These are phyloP conservation scores for Ondatra zibethicus DNA, from an alignment of 2,113 vertebrate species.

Conservation along the genomic window DNA sequence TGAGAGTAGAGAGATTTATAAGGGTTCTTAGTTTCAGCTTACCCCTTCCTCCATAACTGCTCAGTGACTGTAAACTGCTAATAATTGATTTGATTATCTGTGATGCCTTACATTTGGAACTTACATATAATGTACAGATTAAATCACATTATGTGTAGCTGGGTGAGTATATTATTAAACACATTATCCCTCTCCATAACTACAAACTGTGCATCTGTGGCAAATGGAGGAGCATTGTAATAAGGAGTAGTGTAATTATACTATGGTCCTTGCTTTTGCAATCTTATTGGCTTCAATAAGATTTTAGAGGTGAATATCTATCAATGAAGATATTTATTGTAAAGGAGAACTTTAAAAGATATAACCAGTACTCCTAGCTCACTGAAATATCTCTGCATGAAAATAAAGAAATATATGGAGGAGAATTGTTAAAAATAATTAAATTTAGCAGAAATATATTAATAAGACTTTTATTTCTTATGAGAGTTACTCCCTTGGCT, in stretches of 20 bases:
- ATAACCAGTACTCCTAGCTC: slow-evolving; percentile 67
- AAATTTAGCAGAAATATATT: slow-evolving; percentile 35
- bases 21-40: slow-evolving; percentile 2
- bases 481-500: neutral
- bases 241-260: slow-evolving; percentile 86
- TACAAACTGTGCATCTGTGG: slow-evolving; percentile 84
- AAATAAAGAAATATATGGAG: slow-evolving; percentile 64
- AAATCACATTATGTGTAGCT: slow-evolving; percentile 85
- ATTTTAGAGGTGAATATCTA: slow-evolving; percentile 79
- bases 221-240: slow-evolving; percentile 86
- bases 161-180: slow-evolving; percentile 86
- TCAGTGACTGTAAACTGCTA: slow-evolving; percentile 78
- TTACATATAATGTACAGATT: slow-evolving; percentile 84
- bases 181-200: slow-evolving; percentile 83
- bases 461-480: neutral
- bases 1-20: slow-evolving; percentile 51
- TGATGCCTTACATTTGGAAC: slow-evolving; percentile 83
- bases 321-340: slow-evolving; percentile 74
- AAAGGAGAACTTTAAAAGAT: slow-evolving; percentile 77
- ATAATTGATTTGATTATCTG: slow-evolving; percentile 86
- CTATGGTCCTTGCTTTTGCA: slow-evolving; percentile 83
- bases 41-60: neutral
- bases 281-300: slow-evolving; percentile 69
- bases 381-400: slow-evolving; percentile 71
- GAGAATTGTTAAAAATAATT: slow-evolving; percentile 53